phyloP scores from a whole-genome alignment of 2,888 invertebrate species.

The Sesia apiformis region DNA sequence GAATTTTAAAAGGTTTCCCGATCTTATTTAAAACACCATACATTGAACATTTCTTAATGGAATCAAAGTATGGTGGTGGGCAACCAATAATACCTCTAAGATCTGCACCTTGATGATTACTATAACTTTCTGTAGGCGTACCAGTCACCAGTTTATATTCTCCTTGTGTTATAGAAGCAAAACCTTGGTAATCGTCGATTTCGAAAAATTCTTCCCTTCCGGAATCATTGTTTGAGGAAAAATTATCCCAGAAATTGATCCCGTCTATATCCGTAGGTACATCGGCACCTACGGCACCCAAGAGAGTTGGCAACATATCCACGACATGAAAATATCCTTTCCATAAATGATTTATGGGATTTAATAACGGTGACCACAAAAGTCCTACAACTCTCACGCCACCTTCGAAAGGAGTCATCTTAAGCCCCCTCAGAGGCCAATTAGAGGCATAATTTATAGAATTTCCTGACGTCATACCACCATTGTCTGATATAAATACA shows the following conservation, averaged over 20 bases:
- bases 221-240: slow-evolving; percentile 26
- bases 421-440: slow-evolving; percentile 84
- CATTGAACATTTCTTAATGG: slow-evolving; percentile 28
- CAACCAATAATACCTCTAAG: slow-evolving; percentile 35
- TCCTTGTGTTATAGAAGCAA: slow-evolving; percentile 32
- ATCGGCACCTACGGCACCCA: slow-evolving; percentile 39
- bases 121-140: slow-evolving; percentile 17
- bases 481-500: slow-evolving; percentile 91
- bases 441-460: slow-evolving; percentile 85
- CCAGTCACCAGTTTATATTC: slow-evolving; percentile 51
- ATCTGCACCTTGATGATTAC: slow-evolving; percentile 38
- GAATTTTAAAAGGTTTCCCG: slow-evolving; percentile 22
- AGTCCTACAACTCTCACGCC: slow-evolving; percentile 83
- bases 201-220: slow-evolving; percentile 38
- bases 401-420: slow-evolving; percentile 89
- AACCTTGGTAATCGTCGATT: slow-evolving; percentile 46
- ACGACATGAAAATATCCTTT: slow-evolving; percentile 80
- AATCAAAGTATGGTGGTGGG: slow-evolving; percentile 30
- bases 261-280: slow-evolving; percentile 43
- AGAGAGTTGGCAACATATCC: slow-evolving; percentile 88
- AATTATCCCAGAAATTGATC: slow-evolving; percentile 45
- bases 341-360: slow-evolving; percentile 53
- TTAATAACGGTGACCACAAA: slow-evolving; percentile 74
- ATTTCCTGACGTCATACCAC: slow-evolving; percentile 83
- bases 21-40: slow-evolving; percentile 28